A percentile compares a stretch with the other conserved stretches of the same genome.
These are phyloP conservation scores for Pipistrellus pipistrellus DNA, from an alignment of 2,797 vertebrate genomes.

Conservation along the genomic window DNA sequence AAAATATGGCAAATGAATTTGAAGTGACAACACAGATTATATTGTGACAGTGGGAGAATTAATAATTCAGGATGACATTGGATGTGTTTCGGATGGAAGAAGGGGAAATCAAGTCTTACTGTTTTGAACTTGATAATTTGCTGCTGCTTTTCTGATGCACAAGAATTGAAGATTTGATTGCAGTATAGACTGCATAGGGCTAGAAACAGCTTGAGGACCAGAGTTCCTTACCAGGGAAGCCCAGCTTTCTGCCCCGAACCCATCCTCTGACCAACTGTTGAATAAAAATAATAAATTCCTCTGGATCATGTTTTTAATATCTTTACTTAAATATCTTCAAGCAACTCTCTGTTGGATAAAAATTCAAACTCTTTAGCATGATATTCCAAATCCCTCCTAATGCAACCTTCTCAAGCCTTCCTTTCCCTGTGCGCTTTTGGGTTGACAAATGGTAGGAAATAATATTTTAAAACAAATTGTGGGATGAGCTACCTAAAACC, in stretches of 20 bases:
- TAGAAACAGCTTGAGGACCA: not conserved
- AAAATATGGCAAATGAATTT: not conserved
- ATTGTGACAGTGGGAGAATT: not conserved
- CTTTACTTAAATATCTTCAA: not conserved
- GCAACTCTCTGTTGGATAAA: not conserved
- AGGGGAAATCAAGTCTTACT: not conserved
- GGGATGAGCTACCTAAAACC: not conserved
- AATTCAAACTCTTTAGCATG: not conserved
- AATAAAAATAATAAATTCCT: not conserved
- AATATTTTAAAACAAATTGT: constrained; percentile 22
- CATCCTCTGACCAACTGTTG: not conserved
- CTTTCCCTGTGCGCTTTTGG: not conserved
- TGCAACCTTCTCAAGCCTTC: not conserved
- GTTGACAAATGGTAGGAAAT: not conserved
- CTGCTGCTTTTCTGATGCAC: not conserved
- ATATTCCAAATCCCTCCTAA: not conserved
- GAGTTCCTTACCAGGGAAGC: not conserved
- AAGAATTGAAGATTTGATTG: not conserved
- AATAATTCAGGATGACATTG: not conserved
- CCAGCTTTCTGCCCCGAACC: not conserved
- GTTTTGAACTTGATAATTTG: not conserved
- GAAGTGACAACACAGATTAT: not conserved
- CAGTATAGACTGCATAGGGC: accelerated
- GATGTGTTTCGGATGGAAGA: not conserved
- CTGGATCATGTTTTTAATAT: not conserved